Conservation (phyloP, 2,888 invertebrate genomes). For the Parapristionchus giblindavisi region DNA sequence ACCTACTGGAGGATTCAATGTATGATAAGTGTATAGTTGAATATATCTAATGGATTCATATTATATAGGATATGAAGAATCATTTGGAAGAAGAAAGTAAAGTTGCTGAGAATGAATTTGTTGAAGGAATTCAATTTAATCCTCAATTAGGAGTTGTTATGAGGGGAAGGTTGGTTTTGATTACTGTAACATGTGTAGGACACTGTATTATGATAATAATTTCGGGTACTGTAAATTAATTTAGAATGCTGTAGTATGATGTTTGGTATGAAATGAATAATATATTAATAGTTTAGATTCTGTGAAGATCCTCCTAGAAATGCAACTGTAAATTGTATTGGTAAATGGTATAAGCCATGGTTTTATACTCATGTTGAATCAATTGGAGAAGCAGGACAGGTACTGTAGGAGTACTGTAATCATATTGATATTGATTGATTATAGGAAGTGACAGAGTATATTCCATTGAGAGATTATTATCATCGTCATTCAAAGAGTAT, state of each 20-base stretch:
- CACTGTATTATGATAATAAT: background rate
- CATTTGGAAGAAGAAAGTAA: conserved; percentile 75
- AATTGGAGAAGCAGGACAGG: conserved; percentile 56
- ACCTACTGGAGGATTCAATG: conserved; percentile 70
- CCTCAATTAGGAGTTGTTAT: conserved; percentile 80
- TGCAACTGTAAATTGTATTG: conserved; percentile 77
- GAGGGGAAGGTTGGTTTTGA: conserved; percentile 78
- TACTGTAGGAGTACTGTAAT: background rate
- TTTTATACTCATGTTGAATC: conserved; percentile 82
- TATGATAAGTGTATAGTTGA: background rate
- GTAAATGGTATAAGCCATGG: conserved; percentile 84
- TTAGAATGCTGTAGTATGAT: too few relatives aligned
- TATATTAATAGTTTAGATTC: conserved; percentile 43
- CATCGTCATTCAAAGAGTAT: conserved; percentile 83
- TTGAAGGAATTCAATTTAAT: conserved; percentile 80
- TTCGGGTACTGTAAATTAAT: background rate
- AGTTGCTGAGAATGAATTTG: conserved; percentile 77
- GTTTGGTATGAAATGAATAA: background rate
- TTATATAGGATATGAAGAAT: conserved; percentile 72
- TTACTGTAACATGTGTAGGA: background rate
- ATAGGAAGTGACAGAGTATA: conserved; percentile 73
- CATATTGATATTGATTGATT: background rate
- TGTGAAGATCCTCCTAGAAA: conserved; percentile 57
- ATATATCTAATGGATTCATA: background rate
- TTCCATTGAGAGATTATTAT: conserved; percentile 84